Evolutionary conservation across 2,888 invertebrate genomes (phyloP).

Genomic region (Hirtodrosophila alboralis): DNA sequence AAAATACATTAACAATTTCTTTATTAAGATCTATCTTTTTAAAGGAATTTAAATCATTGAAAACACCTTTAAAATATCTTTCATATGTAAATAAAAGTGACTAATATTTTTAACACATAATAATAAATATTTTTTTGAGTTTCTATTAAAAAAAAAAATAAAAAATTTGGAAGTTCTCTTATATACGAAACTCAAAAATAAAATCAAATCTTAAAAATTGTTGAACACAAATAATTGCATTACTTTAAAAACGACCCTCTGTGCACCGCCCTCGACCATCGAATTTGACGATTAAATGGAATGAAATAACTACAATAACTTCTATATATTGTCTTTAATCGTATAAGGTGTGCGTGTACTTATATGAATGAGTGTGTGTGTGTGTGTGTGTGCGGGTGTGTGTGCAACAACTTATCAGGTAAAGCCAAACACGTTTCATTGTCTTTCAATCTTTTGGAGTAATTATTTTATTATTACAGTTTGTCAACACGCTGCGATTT

Average conservation of each 20-base stretch:
- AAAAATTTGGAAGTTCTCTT: background rate
- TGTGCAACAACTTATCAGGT: slow-evolving; percentile 65
- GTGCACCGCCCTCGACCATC: slow-evolving; percentile 49
- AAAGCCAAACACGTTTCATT: slow-evolving; percentile 77
- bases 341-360: slow-evolving; percentile 76
- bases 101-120: too few relatives aligned
- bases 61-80: too few relatives aligned
- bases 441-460: slow-evolving; percentile 72
- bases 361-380: slow-evolving; percentile 37
- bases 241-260: slow-evolving; percentile 38
- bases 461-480: slow-evolving; percentile 57
- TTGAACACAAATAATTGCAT: slow-evolving; percentile 2
- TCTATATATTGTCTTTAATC: slow-evolving; percentile 69
- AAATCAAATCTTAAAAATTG: too few relatives aligned
- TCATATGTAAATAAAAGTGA: too few relatives aligned
- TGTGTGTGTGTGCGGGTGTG: slow-evolving; percentile 18
- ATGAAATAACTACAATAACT: slow-evolving; percentile 54
- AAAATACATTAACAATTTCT: too few relatives aligned
- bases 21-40: too few relatives aligned
- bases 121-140: too few relatives aligned
- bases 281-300: slow-evolving; percentile 59
- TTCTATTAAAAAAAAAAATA: too few relatives aligned
- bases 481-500: slow-evolving; percentile 6
- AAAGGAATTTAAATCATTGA: too few relatives aligned
- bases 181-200: too few relatives aligned